Conservation (phyloP, 2,113 vertebrate genomes). For the Arothron firmamentum region DNA sequence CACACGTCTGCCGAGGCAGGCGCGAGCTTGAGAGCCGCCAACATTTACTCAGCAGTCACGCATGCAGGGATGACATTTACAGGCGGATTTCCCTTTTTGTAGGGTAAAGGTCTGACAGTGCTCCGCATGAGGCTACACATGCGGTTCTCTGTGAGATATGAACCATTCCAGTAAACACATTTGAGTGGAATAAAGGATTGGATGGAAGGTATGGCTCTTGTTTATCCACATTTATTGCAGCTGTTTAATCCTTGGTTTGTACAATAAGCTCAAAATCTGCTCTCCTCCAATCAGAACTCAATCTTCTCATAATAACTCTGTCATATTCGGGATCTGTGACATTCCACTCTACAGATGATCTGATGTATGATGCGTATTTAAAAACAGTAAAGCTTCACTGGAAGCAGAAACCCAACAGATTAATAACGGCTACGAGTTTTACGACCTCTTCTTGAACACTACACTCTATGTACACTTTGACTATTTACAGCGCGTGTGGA, state of each 20-base stretch:
- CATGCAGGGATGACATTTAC: conserved; percentile 32
- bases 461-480: conserved; percentile 28
- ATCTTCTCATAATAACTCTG: too few relatives aligned
- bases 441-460: conserved; percentile 9
- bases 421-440: too few relatives aligned
- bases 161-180: background rate
- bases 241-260: background rate
- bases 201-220: conserved; percentile 8
- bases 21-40: background rate
- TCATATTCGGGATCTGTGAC: background rate
- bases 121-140: conserved; percentile 24
- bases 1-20: too few relatives aligned
- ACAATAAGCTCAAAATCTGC: background rate
- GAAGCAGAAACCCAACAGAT: background rate
- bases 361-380: background rate
- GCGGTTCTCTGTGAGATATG: conserved; percentile 12
- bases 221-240: background rate
- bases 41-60: conserved; percentile 14
- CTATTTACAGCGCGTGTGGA: conserved; percentile 57
- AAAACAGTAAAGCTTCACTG: background rate
- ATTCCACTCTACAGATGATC: background rate
- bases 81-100: conserved; percentile 18
- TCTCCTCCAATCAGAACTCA: background rate
- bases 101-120: conserved; percentile 9
- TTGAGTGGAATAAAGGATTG: background rate